Percentiles rank a stretch among this genome's conserved stretches.
Evolutionary conservation across 2,113 vertebrate genomes (phyloP).

Genomic region (Taxidea taxus): DNA sequence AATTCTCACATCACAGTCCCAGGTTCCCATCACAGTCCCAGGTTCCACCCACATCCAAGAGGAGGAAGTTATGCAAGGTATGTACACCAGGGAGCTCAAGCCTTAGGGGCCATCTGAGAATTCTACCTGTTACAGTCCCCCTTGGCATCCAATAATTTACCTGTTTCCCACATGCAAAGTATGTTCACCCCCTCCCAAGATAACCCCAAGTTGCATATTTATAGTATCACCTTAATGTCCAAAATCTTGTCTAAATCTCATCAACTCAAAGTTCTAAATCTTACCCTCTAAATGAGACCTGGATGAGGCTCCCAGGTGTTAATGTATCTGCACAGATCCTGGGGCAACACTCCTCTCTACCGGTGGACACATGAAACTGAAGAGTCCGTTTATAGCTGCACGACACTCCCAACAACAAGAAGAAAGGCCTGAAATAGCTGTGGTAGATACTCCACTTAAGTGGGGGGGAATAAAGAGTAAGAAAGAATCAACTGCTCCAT

Average conservation of each 20-base stretch:
- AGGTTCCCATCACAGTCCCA: not conserved
- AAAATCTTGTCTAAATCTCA: not conserved
- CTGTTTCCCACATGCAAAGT: not conserved
- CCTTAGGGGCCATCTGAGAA: not conserved
- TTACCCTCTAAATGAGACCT: not conserved
- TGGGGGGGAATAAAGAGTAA: not conserved
- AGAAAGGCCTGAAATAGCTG: not conserved
- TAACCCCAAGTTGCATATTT: not conserved
- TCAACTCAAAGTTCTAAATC: not conserved
- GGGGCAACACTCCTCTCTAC: not conserved
- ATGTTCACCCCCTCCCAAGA: not conserved
- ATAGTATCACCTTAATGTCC: not conserved
- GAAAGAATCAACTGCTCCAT: not conserved
- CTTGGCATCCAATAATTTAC: fast-evolving
- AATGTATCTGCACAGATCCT: not conserved
- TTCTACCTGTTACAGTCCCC: not conserved
- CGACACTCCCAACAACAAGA: not conserved
- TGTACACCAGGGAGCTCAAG: not conserved
- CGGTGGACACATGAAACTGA: not conserved
- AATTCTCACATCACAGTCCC: not conserved
- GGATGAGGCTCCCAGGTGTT: not conserved
- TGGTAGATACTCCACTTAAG: not conserved
- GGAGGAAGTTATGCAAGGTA: not conserved
- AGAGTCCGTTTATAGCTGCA: no score
- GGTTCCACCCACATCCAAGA: not conserved